A percentile compares a stretch with the other conserved stretches of the same genome.
Conservation (phyloP, 1,140 invertebrate genomes). For the Heliconius himera region DNA sequence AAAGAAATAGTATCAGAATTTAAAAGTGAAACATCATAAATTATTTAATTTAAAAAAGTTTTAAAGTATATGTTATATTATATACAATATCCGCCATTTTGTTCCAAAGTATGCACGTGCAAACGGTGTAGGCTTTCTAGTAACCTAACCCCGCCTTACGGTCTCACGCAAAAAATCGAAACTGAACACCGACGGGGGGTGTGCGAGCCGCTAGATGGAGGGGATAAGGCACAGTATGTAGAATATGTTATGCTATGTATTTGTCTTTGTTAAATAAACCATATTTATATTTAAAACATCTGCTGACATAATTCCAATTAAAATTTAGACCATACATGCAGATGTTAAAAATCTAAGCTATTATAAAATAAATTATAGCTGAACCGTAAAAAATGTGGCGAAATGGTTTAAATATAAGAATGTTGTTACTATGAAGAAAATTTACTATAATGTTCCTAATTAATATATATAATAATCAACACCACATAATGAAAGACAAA, state of each 20-base stretch:
- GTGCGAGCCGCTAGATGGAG: slow-evolving; percentile 33
- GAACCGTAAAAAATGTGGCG: no score
- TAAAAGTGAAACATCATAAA: not conserved
- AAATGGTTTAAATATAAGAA: no score
- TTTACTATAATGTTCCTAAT: slow-evolving; percentile 38
- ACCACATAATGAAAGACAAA: slow-evolving; percentile 73
- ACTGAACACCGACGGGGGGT: slow-evolving; percentile 61
- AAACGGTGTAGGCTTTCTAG: slow-evolving; percentile 75
- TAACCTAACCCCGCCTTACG: slow-evolving; percentile 69
- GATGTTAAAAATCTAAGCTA: not conserved
- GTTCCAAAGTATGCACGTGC: slow-evolving; percentile 65
- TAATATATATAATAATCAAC: slow-evolving; percentile 73
- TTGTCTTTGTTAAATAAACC: not conserved
- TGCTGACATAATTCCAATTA: slow-evolving; percentile 3
- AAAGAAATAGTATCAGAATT: not conserved
- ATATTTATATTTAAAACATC: slow-evolving; percentile 11
- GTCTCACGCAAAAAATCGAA: slow-evolving; percentile 70
- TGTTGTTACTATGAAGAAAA: not conserved
- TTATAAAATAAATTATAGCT: not conserved
- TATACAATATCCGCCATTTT: slow-evolving; percentile 58
- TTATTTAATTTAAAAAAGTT: not conserved
- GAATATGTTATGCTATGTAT: slow-evolving; percentile 1
- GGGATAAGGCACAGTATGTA: slow-evolving; percentile 38
- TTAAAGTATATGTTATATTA: not conserved
- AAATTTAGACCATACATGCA: not conserved